phyloP scores from a whole-genome alignment of 2,888 invertebrate species.

The Bombyx huttoni region DNA sequence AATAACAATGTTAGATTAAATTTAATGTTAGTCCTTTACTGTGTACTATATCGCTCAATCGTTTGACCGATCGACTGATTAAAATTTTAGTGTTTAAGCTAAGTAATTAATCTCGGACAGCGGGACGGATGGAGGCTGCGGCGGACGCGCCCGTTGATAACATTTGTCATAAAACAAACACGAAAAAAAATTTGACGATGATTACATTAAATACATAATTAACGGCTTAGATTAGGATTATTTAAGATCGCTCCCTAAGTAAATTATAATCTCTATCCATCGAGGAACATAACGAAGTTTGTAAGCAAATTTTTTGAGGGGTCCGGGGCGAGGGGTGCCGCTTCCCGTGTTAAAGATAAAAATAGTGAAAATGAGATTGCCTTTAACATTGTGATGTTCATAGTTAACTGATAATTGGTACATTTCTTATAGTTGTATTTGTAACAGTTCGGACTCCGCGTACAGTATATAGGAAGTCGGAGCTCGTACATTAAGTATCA shows the following conservation, averaged over 20 bases:
- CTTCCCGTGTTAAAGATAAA: conserved; percentile 54
- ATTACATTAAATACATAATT: conserved; percentile 65
- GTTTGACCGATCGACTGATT: conserved; percentile 73
- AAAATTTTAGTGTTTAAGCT: conserved; percentile 72
- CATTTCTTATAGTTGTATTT: conserved; percentile 58
- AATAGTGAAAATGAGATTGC: conserved; percentile 45
- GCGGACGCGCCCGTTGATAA: conserved; percentile 24
- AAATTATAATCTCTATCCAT: conserved; percentile 65
- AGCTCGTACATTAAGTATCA: conserved; percentile 35
- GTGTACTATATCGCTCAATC: conserved; percentile 72
- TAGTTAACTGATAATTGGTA: conserved; percentile 57
- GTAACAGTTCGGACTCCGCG: conserved; percentile 47
- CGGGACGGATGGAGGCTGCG: conserved; percentile 13
- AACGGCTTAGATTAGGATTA: conserved; percentile 71
- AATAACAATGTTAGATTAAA: conserved; percentile 72
- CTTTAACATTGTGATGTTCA: conserved; percentile 65
- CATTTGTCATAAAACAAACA: conserved; percentile 52
- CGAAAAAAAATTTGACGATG: conserved; percentile 64
- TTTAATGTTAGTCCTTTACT: conserved; percentile 72
- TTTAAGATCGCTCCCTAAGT: conserved; percentile 72
- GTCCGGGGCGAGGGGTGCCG: conserved; percentile 59
- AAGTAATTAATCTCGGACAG: conserved; percentile 47
- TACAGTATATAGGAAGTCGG: conserved; percentile 49
- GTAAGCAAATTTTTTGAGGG: conserved; percentile 56
- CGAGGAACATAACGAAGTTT: conserved; percentile 55